Percentiles rank a stretch among this genome's conserved stretches.
Evolutionary conservation across 2,888 invertebrate species (phyloP).

Genomic region (Cantharis rufa): DNA sequence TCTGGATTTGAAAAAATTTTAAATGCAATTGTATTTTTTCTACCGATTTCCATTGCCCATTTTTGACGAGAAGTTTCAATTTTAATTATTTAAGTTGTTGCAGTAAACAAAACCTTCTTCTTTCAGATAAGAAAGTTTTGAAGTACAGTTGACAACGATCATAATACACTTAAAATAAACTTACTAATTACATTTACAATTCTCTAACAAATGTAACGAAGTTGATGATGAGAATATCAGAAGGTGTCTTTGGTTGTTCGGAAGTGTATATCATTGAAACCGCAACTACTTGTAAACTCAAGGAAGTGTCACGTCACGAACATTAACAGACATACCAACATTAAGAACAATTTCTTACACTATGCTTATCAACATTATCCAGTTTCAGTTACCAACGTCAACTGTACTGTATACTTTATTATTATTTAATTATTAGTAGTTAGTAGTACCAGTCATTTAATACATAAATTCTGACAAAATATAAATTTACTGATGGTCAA

Average conservation of each 20-base stretch:
- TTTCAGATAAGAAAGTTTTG: background rate
- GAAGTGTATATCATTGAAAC: background rate
- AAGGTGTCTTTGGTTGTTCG: background rate
- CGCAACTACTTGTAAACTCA: background rate
- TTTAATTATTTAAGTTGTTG: background rate
- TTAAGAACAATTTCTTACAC: background rate
- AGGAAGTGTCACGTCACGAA: background rate
- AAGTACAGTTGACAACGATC: background rate
- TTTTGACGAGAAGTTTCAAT: background rate
- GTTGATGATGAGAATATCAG: constrained; percentile 3
- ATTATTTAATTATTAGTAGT: background rate
- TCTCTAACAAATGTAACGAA: background rate
- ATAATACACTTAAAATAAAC: background rate
- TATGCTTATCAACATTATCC: background rate
- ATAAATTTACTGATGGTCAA: background rate
- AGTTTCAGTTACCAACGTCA: background rate
- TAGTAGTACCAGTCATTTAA: background rate
- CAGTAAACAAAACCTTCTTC: no score
- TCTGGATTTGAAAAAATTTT: background rate
- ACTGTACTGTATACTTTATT: background rate
- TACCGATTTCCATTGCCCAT: background rate
- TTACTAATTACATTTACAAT: background rate
- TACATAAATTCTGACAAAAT: background rate
- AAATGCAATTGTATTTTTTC: background rate
- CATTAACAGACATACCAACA: background rate